Conservation (phyloP, 2,797 vertebrate genomes). For the Dryobates pubescens region DNA sequence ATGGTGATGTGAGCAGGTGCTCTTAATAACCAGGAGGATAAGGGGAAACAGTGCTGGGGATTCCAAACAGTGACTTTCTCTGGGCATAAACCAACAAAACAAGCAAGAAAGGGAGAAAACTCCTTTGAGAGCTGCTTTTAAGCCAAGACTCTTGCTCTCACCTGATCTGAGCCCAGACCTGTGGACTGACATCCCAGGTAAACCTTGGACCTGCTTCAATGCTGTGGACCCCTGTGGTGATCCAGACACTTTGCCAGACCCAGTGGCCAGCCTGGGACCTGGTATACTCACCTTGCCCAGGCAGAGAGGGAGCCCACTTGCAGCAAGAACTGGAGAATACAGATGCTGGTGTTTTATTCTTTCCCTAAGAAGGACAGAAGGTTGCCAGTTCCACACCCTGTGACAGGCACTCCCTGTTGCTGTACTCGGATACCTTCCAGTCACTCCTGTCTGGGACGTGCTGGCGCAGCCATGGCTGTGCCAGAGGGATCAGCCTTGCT, state of each 20-base stretch:
- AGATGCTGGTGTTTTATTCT: not conserved
- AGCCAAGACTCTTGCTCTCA: not conserved
- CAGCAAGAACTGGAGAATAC: not conserved
- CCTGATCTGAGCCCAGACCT: not conserved
- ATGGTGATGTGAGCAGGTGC: not conserved
- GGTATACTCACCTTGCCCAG: not conserved
- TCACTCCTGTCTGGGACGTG: accelerated
- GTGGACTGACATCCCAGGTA: not conserved
- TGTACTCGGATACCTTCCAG: accelerated
- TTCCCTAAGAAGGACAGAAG: not conserved
- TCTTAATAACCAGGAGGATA: not conserved
- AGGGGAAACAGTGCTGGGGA: not conserved
- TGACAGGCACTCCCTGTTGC: not conserved
- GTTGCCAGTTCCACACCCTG: not conserved
- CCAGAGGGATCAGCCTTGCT: not conserved
- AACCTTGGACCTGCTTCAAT: not conserved
- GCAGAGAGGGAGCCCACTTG: not conserved
- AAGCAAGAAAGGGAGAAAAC: not conserved
- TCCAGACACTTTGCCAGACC: not conserved
- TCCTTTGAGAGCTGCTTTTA: not conserved
- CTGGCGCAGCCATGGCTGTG: not conserved
- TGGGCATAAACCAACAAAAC: not conserved
- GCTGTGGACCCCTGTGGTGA: not conserved
- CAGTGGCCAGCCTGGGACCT: not conserved
- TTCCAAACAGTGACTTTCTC: not conserved